phyloP scores from a whole-genome alignment of 2,797 vertebrate species.

The Molossus molossus region DNA sequence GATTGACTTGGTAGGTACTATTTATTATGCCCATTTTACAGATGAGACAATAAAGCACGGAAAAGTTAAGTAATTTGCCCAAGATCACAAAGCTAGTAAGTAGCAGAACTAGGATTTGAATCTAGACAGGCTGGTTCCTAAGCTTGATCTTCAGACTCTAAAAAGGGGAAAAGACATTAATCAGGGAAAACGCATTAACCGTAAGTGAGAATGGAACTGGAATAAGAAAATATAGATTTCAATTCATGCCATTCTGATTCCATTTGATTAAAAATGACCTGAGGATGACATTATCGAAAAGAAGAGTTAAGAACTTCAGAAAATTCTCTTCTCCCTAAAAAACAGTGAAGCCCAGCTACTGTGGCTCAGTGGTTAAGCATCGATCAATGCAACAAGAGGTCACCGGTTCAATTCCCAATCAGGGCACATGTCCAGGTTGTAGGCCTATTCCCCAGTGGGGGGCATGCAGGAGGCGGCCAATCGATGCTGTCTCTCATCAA shows the following conservation, averaged over 20 bases:
- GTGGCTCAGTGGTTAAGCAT: too few species aligned
- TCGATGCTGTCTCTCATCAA: too few species aligned
- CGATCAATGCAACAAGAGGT: too few species aligned
- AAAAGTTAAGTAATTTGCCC: conserved; percentile 21
- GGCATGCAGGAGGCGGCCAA: too few species aligned
- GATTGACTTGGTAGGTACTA: background rate
- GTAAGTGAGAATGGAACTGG: background rate
- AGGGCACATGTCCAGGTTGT: too few species aligned
- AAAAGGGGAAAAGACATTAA: background rate
- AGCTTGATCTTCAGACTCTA: conserved; percentile 25
- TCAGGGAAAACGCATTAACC: background rate
- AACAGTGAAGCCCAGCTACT: background rate
- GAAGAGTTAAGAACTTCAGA: background rate
- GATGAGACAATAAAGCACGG: conserved; percentile 11
- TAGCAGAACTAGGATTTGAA: conserved; percentile 30
- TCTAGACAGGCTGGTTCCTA: background rate
- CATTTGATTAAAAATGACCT: conserved; percentile 20
- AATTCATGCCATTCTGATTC: conserved; percentile 55
- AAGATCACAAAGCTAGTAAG: conserved; percentile 5
- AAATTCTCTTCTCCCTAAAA: conserved; percentile 44
- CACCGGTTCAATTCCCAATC: too few species aligned
- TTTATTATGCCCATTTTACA: conserved; percentile 23
- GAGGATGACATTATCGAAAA: background rate
- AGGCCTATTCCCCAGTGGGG: too few species aligned
- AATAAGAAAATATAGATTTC: conserved; percentile 48